Evolutionary conservation across 2,888 invertebrate genomes (phyloP), one percentile per base, ranked within the genome.

Genomic region (Cotesia congregata): DNA sequence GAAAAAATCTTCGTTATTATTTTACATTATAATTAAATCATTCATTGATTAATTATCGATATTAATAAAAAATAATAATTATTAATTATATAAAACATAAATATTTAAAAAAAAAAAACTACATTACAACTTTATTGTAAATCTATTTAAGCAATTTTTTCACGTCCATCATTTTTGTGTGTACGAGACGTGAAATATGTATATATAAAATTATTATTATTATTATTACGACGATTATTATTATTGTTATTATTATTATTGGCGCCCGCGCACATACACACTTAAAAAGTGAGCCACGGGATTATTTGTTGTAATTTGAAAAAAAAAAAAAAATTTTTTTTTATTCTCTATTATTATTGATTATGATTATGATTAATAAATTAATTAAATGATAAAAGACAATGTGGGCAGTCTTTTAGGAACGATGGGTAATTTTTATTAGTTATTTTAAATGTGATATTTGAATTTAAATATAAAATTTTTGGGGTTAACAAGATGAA

Each of bases 251-350:
- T 50, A 50, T 50, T 50, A 50, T 30, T 38, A 71, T 71, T 62
- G 15, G 69, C 65, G 72, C 61, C 40, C 20, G 60, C 72, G 68
- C 68, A 69, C 76, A 68, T 61, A 71, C 67, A 75, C 62, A 77
- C 75, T 75, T 72, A 77, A 59, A 59, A 39, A 39, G 39, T 61
- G 61, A 38, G 61, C 50, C 69, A 70, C 69, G 59, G 69, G 59
- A 70, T 30, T 50, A 59, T 30, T 7, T 70, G 30, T 30, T 30
- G 30, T 30, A 30, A 30, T 30, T 30, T 30, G 3, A 30, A 30
- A 1, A 30, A 30, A 1, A 30, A 30, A 1, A 30, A 30, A 1
- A 30, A 30, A 17, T 17, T 17, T 30, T 30, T 30, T 30, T 30
- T 30, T 30, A 2, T 30, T 30, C 30, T 30, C 30, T 30, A 30